Evolutionary conservation across 2,888 invertebrate species (phyloP).

Genomic region (Dysmachus trigonus): DNA sequence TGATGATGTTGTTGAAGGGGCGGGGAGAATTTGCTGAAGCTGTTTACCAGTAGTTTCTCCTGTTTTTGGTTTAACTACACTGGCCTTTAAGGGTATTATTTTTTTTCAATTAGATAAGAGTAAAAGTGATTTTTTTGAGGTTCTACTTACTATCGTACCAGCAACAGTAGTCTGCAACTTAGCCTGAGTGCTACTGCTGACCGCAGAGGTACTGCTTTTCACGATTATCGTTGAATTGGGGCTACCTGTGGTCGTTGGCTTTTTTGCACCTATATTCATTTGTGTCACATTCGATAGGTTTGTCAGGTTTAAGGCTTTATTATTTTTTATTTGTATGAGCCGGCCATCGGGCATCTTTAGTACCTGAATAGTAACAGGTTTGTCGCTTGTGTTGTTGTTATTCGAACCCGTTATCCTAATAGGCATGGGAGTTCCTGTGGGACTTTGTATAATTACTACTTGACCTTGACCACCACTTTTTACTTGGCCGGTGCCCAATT

Average conservation of each 20-base stretch:
- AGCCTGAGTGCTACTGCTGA: not conserved
- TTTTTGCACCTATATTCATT: conserved; percentile 7
- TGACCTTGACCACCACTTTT: conserved; percentile 38
- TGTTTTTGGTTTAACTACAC: conserved; percentile 40
- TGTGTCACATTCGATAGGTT: conserved; percentile 28
- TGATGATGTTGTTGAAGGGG: conserved; percentile 2
- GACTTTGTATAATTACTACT: conserved; percentile 48
- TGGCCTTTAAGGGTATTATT: conserved; percentile 38
- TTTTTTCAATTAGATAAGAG: not conserved
- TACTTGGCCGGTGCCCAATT: not conserved
- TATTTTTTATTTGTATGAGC: conserved; percentile 54
- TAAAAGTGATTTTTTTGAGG: not conserved
- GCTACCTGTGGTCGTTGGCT: not conserved
- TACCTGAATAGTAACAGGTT: conserved; percentile 56
- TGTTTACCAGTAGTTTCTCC: not conserved
- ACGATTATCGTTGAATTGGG: not conserved
- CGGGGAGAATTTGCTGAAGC: not conserved
- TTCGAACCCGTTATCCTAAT: conserved; percentile 41
- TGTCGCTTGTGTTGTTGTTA: not conserved
- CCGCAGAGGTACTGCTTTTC: not conserved
- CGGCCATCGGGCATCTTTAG: conserved; percentile 55
- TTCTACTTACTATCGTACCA: not conserved
- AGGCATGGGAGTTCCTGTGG: conserved; percentile 45
- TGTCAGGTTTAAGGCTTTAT: conserved; percentile 50
- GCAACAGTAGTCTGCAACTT: not conserved